phyloP scores from a whole-genome alignment of 2,797 vertebrate species.

The Semotilus atromaculatus region DNA sequence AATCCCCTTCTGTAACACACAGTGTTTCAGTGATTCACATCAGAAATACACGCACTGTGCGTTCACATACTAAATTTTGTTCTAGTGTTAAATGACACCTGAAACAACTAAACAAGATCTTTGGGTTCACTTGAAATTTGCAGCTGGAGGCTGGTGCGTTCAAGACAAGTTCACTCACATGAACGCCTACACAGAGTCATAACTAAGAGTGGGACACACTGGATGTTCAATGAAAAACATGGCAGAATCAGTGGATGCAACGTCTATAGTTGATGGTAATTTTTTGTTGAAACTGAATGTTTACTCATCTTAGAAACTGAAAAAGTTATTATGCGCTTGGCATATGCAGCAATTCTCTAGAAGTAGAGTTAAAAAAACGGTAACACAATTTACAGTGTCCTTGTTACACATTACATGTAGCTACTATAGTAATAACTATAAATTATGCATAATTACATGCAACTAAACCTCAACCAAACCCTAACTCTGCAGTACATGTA shows the following conservation, averaged over 20 bases:
- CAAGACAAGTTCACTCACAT: neutral
- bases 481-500: too few relatives aligned
- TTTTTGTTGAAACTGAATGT: too few relatives aligned
- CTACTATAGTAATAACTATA: too few relatives aligned
- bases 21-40: neutral
- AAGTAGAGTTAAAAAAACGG: neutral
- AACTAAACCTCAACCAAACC: too few relatives aligned
- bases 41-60: neutral
- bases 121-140: neutral
- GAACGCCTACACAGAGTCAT: neutral
- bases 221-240: too few relatives aligned
- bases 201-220: too few relatives aligned
- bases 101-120: neutral
- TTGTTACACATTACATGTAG: too few relatives aligned
- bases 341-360: neutral
- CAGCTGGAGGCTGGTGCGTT: neutral
- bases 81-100: neutral
- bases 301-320: neutral
- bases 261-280: neutral
- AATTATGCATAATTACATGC: too few relatives aligned
- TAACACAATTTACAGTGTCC: too few relatives aligned
- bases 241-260: too few relatives aligned
- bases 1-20: slow-evolving; percentile 84
- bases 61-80: neutral
- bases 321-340: neutral